phyloP scores from a whole-genome alignment of 2,113 vertebrate species.

The Atlantisia rogersi region DNA sequence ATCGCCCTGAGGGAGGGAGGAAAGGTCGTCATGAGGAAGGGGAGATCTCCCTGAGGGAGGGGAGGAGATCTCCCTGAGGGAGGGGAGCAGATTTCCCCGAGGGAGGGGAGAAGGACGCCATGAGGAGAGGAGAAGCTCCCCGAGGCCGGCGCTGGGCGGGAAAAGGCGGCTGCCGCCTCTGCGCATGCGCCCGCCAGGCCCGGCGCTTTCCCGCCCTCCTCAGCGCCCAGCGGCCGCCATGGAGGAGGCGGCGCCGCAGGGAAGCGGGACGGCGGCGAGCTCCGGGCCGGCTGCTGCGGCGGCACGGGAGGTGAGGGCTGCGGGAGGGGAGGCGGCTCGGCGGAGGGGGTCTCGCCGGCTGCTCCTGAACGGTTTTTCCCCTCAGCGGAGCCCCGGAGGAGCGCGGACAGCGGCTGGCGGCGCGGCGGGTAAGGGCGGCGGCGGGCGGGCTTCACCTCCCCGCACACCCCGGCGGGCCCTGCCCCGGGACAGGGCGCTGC shows the following conservation, averaged over 20 bases:
- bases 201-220: neutral
- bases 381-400: neutral
- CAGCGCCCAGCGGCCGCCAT: neutral
- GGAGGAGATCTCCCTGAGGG: no score
- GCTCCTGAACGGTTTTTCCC: neutral
- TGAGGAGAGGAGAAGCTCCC: no score
- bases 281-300: neutral
- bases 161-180: no score
- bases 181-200: neutral
- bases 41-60: no score
- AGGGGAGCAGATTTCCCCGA: no score
- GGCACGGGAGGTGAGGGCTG: neutral
- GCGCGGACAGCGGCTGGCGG: neutral
- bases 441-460: neutral
- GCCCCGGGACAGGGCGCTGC: neutral
- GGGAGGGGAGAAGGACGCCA: no score
- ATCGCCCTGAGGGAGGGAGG: no score
- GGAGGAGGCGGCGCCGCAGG: rapidly evolving
- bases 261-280: neutral
- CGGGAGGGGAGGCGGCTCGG: neutral
- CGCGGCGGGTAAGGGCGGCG: neutral
- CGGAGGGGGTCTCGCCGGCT: neutral
- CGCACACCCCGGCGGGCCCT: no score
- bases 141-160: neutral
- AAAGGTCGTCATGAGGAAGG: no score